Evolutionary conservation across 2,797 vertebrate species (phyloP), one percentile per base, ranked within the genome.

Genomic region (Macroramphosus scolopax): DNA sequence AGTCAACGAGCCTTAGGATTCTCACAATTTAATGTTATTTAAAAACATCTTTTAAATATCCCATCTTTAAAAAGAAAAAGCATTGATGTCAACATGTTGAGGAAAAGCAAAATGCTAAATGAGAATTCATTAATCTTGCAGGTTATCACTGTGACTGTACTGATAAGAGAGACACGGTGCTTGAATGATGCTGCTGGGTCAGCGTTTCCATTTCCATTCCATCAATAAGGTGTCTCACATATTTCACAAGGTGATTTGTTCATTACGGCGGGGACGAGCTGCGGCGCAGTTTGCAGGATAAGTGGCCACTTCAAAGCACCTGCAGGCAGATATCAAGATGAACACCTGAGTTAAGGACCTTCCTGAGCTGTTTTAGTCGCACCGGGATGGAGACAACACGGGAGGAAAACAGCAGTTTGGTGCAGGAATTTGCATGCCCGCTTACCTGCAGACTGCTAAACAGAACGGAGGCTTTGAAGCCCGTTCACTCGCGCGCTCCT

Each of bases 211-310:
- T 79, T 82, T 81, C 75, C 72, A 73, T 80, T 79, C 46, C 73
- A 83, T 89, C 82, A 84, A 78, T 87, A 77, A 60, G 49, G 58
- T 42, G 52, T 58, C 58, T 63, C 52, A 43, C 63, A 78, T 77
- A 80, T 80, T 89, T 77, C 65, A 80, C 75, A 64, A 52, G 63
- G 65, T 72, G 69, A 84, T 84, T 85, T 79, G 76, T 79, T 83
- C 76, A 86, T 82, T 85, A 81, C 64, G 51, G 48, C 55, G 65
- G 68, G 63, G 77, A 78, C 52, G 48, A 71, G 55, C 69, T 46
- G 29, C 45, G 56, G 72, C 68, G n/a, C n/a, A n/a, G n/a, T n/a
- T 72, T 83, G 72, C 65, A 58, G 46, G 51, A 49, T 68, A 68
- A 82, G 76, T 56, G 75, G 54, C 59, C 53, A 63, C 71, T 80